Evolutionary conservation across 2,888 invertebrate genomes (phyloP).

Genomic region (Bombylius major): DNA sequence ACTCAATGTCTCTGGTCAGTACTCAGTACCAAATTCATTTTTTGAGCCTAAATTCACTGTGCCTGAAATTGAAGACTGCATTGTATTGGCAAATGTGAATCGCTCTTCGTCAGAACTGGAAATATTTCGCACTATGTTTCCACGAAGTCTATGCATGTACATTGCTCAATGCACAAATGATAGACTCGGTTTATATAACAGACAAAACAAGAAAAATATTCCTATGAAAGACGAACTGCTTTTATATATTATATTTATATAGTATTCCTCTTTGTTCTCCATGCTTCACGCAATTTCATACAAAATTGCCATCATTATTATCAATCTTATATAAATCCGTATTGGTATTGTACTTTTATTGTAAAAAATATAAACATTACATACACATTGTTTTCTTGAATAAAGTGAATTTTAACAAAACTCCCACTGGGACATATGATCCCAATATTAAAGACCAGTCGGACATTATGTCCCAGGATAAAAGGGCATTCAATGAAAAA

Average conservation of each 20-base stretch:
- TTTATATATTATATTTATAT: too few species aligned
- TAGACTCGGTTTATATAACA: background rate
- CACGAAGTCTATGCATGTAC: background rate
- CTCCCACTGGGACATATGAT: background rate
- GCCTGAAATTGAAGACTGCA: background rate
- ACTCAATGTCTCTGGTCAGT: background rate
- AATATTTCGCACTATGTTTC: background rate
- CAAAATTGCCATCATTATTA: too few species aligned
- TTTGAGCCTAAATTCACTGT: background rate
- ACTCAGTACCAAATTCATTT: background rate
- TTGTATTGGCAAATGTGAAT: background rate
- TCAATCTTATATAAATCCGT: too few species aligned
- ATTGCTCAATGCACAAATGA: background rate
- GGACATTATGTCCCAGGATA: background rate
- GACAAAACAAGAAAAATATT: background rate
- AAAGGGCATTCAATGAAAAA: background rate
- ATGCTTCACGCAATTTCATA: background rate
- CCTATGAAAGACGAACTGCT: background rate
- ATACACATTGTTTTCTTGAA: background rate
- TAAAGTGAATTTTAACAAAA: background rate
- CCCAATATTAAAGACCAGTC: background rate
- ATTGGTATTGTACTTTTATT: too few species aligned
- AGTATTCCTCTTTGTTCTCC: background rate
- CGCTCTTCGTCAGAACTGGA: background rate
- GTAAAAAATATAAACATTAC: too few species aligned